Evolutionary conservation across 2,113 vertebrate species (phyloP).

Genomic region (Odocoileus virginianus): DNA sequence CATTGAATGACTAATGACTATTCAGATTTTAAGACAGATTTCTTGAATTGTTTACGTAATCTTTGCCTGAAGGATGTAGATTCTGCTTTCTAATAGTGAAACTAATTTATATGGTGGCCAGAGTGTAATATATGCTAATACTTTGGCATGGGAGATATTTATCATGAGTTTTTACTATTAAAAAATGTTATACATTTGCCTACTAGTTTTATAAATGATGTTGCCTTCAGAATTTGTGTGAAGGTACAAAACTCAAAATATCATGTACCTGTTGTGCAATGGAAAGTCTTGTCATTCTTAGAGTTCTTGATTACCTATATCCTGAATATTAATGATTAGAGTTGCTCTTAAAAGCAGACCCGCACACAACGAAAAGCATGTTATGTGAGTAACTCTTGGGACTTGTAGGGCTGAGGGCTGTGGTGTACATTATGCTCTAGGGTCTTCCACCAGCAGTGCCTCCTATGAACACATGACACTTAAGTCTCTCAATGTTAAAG

Average conservation of each 20-base stretch:
- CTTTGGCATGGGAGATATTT: conserved; percentile 76
- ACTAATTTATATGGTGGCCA: conserved; percentile 74
- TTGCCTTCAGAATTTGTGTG: conserved; percentile 75
- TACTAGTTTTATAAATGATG: conserved; percentile 70
- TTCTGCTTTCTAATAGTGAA: conserved; percentile 65
- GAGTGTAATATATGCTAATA: conserved; percentile 76
- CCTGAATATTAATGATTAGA: conserved; percentile 61
- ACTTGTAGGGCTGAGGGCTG: conserved; percentile 74
- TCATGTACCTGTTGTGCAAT: conserved; percentile 71
- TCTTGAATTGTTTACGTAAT: conserved; percentile 70
- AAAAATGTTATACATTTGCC: conserved; percentile 78
- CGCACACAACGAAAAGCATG: conserved; percentile 53
- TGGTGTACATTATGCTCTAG: conserved; percentile 72
- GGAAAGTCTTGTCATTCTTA: conserved; percentile 73
- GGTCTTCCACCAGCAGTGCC: conserved; percentile 82
- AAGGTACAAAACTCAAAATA: conserved; percentile 76
- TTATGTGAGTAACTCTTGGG: conserved; percentile 63
- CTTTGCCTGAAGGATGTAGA: conserved; percentile 72
- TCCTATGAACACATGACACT: conserved; percentile 72
- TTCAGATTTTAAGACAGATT: conserved; percentile 61
- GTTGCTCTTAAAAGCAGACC: conserved; percentile 63
- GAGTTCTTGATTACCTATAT: conserved; percentile 65
- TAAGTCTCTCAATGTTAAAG: conserved; percentile 70
- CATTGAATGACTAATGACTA: conserved; percentile 65
- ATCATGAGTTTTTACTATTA: conserved; percentile 73